Base-by-base conservation (phyloP, 2,113 vertebrate genomes). In the Danio rerio region DNA sequence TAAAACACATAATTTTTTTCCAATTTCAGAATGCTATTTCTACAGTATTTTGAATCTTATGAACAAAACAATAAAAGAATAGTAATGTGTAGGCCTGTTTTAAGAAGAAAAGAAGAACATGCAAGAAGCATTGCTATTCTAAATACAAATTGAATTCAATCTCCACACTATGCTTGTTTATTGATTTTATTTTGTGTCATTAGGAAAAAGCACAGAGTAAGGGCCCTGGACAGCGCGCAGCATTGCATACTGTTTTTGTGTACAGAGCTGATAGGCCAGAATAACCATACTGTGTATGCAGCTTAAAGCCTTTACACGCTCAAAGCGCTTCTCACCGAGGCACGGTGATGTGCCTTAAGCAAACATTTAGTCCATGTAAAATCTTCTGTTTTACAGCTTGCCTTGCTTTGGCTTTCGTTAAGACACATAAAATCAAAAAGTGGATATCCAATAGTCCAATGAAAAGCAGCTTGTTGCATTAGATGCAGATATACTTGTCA, bases 401-500 rank as follows among this genome's bases (percentile, higher is more conserved):
- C 89, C 88, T 86, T 90, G 88, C 93, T 93, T 94, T 93, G 93
- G 93, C 93, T 90, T 92, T 72, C 88, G 83, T 69, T 47, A 68
- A 89, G 91, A 90, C 89, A 89, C 74, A 43, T 58, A 69, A 66
- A 82, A 47, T 55, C 90, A 92, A 88, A 78, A 45, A 13, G 62
- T 5, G 56, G 11, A 61, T 84, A 70, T 79, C 58, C 31, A 31
- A 31, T 31, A 72, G 9, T 84, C 80, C 81, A 77, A 58, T 50
- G 13, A 62, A 80, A 87, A 89, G 85, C 82, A 40, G 76, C 74
- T 81, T 81, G 84, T 91, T 92, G 87, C 91, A 92, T 92, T 86
- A 90, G n/a, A 90, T 91, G 89, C 90, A 90, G 88, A 68, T 63
- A 84, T 83, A 43, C 62, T 72, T 61, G 13, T 80, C 87, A 89